Evolutionary conservation across 2,113 vertebrate species (phyloP).

Genomic region (Gopherus evgoodei): DNA sequence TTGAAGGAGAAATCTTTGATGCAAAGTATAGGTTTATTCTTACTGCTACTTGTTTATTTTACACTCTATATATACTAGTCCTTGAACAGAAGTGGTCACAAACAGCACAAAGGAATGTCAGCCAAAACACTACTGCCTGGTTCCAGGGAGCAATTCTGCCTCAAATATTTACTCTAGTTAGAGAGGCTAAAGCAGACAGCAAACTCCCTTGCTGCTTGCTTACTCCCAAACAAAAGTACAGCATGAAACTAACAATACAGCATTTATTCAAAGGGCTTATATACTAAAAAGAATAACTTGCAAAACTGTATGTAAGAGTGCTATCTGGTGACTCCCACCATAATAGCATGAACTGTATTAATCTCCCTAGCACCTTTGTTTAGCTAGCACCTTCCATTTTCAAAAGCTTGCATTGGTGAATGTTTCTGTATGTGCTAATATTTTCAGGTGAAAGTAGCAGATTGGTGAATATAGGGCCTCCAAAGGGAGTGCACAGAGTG

Average conservation of each 20-base stretch:
- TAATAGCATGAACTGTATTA: background rate
- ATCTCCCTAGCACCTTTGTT: background rate
- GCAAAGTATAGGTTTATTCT: conserved; percentile 4
- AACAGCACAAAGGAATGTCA: background rate
- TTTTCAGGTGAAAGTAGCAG: background rate
- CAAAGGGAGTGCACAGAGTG: background rate
- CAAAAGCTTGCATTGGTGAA: background rate
- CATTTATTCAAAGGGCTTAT: background rate
- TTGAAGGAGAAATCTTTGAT: conserved; percentile 25
- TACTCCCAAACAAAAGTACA: background rate
- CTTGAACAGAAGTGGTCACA: background rate
- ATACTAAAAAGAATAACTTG: background rate
- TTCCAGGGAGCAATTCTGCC: conserved; percentile 16
- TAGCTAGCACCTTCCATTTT: background rate
- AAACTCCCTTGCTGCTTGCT: background rate
- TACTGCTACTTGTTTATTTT: background rate
- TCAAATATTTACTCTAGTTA: conserved; percentile 12
- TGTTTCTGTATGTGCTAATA: background rate
- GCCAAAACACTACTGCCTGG: conserved; percentile 11
- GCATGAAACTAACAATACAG: background rate
- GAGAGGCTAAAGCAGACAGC: background rate
- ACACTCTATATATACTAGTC: background rate
- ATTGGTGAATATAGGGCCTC: background rate
- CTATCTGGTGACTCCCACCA: background rate
- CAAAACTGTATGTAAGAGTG: background rate